A percentile compares a stretch with the other conserved stretches of the same genome.
Conservation (phyloP, 2,113 vertebrate genomes). For the Galeopterus variegatus region DNA sequence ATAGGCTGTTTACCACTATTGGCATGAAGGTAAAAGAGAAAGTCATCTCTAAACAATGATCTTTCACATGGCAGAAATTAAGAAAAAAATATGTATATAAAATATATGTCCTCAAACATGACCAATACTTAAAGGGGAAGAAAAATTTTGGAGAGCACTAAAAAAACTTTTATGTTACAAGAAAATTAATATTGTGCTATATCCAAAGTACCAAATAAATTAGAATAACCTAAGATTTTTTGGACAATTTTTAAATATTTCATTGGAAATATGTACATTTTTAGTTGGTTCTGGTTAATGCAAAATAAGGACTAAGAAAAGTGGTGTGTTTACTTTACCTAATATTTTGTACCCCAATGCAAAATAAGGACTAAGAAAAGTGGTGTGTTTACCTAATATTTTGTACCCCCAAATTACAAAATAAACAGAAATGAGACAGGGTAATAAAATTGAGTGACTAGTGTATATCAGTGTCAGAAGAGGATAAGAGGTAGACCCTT, state of each 20-base stretch:
- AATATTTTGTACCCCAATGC: background rate
- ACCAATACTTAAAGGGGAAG: background rate
- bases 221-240: background rate
- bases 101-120: background rate
- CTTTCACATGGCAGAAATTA: background rate
- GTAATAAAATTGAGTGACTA: background rate
- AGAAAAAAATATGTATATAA: too few species aligned
- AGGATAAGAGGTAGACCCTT: background rate
- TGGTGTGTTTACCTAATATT: background rate
- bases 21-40: background rate
- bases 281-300: background rate
- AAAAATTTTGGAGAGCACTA: background rate
- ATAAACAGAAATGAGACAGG: background rate
- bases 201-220: background rate
- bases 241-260: background rate
- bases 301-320: background rate
- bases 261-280: background rate
- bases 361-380: background rate
- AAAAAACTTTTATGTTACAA: background rate
- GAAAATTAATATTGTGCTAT: background rate
- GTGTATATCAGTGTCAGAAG: background rate
- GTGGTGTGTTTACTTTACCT: background rate
- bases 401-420: background rate
- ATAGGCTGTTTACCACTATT: background rate
- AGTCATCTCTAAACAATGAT: rapidly evolving